Evolutionary conservation across 2,888 invertebrate species (phyloP), one percentile per base, ranked within the genome.

Genomic region (Polyommatus icarus): DNA sequence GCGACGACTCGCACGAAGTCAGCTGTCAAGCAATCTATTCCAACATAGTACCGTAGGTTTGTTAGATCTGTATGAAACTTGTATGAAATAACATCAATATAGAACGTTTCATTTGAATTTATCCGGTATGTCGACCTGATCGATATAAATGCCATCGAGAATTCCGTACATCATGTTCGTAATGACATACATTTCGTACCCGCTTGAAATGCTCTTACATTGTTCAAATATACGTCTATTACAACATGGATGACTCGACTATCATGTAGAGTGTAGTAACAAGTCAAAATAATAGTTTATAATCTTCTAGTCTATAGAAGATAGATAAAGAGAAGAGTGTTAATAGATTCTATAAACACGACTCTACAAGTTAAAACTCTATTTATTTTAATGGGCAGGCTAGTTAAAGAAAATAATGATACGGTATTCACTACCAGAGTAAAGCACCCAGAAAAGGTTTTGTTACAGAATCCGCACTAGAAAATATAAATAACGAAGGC

Each of bases 1-100:
- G 80, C 81, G 76, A 80, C 78, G 78, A 72, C 77, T 54, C 77
- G 78, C 78, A 79, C 79, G 79, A 80, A 79, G 71, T 71, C 73
- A 67, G 71, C 67, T 76, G 76, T 72, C 59, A 67, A 77, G 59
- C 36, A 78, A 59, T 71, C 76, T 78, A 78, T 59, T 78, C 72
- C 46, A 72, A 76, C 67, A 67, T 32, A 29, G 67, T 67, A 71
- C 32, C 50, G 46, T 50, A 57, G 57, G 59, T 59, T 72, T 77
- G 72, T 59, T 77, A 77, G 72, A 46, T 73, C 73, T 29, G 36
- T 77, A 72, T 72, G 61, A 76, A 67, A 67, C 61, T 61, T 36
- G 40, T 20, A 67, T 76, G 40, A 59, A 73, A 73, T 75, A 77
- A 73, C 40, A 46, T 77, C 6, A 29, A 72, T 46, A 71, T 71